These are phyloP conservation scores for Irena cyanogastra DNA, from an alignment of 2,113 vertebrate genomes.

Conservation along the genomic window DNA sequence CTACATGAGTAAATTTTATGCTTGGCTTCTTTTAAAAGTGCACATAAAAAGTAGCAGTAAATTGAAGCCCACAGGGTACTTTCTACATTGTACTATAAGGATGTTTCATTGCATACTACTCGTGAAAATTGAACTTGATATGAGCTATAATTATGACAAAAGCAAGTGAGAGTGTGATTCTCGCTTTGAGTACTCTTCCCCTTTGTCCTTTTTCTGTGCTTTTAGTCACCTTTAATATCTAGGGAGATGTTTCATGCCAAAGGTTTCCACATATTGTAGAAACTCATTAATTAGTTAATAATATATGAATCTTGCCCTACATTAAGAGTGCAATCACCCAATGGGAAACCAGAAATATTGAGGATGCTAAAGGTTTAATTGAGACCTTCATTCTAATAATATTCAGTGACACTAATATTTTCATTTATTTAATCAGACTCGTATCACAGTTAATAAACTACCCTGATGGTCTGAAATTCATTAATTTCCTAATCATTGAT, in stretches of 20 bases:
- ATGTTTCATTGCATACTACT: background rate
- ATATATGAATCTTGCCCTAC: constrained; percentile 62
- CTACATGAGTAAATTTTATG: constrained; percentile 42
- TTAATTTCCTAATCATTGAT: background rate
- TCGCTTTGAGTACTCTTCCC: constrained; percentile 46
- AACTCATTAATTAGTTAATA: constrained; percentile 76
- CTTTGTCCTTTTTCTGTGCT: constrained; percentile 57
- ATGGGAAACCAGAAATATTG: constrained; percentile 58
- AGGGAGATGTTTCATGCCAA: constrained; percentile 54
- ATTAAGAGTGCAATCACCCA: constrained; percentile 46
- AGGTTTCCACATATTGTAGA: constrained; percentile 55
- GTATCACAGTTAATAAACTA: background rate
- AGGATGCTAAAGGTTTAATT: constrained; percentile 56
- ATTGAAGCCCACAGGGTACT: constrained; percentile 3
- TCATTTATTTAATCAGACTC: background rate
- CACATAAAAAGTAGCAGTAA: constrained; percentile 32
- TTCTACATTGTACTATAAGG: background rate
- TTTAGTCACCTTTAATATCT: constrained; percentile 62
- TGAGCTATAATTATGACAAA: constrained; percentile 65
- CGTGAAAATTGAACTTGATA: constrained; percentile 59
- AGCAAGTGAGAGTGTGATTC: constrained; percentile 45
- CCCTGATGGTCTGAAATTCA: background rate
- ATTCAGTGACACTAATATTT: background rate
- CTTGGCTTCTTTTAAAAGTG: constrained; percentile 4
- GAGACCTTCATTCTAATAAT: constrained; percentile 28